These are phyloP conservation scores for Linnaemya tessellans DNA, from an alignment of 2,888 invertebrate genomes.

Conservation along the genomic window DNA sequence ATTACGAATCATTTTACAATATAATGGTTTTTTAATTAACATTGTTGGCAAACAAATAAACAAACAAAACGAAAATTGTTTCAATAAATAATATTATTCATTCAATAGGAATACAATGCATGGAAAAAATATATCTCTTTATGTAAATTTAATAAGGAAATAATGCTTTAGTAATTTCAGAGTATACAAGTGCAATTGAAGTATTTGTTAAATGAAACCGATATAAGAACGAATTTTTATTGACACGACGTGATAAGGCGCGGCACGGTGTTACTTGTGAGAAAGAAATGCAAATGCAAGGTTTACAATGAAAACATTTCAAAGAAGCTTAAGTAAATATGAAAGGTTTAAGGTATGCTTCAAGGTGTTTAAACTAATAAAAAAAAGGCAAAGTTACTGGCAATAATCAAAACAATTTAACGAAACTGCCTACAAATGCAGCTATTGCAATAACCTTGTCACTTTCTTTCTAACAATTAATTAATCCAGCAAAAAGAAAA, in stretches of 20 bases:
- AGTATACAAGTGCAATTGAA: conserved; percentile 3
- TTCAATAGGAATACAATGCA: conserved; percentile 12
- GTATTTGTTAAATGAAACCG: not conserved
- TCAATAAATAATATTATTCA: conserved; percentile 39
- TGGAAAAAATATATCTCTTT: conserved; percentile 1
- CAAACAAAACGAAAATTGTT: not conserved
- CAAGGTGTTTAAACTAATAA: too few relatives aligned
- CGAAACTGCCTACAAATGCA: too few relatives aligned
- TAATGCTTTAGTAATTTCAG: conserved; percentile 24
- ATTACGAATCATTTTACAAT: conserved; percentile 66
- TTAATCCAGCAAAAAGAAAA: too few relatives aligned
- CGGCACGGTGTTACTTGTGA: not conserved
- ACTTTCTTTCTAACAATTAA: too few relatives aligned
- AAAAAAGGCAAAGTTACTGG: too few relatives aligned
- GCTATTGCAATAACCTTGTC: too few relatives aligned
- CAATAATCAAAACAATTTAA: too few relatives aligned
- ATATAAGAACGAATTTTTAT: conserved; percentile 5
- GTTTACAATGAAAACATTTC: not conserved
- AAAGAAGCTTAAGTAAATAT: not conserved
- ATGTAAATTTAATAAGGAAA: conserved; percentile 45
- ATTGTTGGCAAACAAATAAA: conserved; percentile 45
- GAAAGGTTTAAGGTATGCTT: too few relatives aligned
- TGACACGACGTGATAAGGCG: not conserved
- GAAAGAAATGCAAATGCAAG: not conserved
- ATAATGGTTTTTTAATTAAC: conserved; percentile 70